Base-by-base conservation (phyloP, 2,888 invertebrate genomes). In the Falcaria lacertinaria region DNA sequence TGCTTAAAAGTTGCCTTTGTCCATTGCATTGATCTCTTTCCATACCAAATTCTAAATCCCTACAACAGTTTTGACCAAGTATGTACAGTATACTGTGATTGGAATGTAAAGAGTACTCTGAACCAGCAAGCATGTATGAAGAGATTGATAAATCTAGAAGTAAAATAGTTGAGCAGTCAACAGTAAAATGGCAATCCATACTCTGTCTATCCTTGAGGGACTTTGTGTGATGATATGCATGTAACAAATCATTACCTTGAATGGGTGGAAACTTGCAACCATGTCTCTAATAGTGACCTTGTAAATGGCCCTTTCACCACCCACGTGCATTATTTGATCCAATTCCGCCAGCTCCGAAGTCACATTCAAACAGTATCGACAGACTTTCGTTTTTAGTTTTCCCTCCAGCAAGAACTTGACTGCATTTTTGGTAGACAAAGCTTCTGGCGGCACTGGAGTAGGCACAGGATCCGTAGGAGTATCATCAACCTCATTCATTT, bases 241-340 rank as follows among this genome's bases (percentile, higher is more conserved):
- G 33, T 28, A n/a, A 33, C 7, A 2, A 22, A 1, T 1, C 50
- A 52, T 52, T 60, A 86, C 88, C 82, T 87, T 74, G 44, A 75
- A 74, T n/a, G 88, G 86, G 62, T 87, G 70, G 45, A 89, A 77
- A 54, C 74, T 74, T 1, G 84, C 80, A 1, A 88, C 64, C 67
- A 89, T 84, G 51, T 84, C 77, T 34, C 70, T 67, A 38, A 89
- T 67, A 19, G 82, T 66, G 13, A 88, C 76, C 55, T 80, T 80
- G 44, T 80, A 83, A 1, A 81, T 25, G 1, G 62, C 59, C 28
- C 70, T 73, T 39, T 68, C 64, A 17, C 74, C 71, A 7, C 70
- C 80, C 28, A 89, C 60, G 35, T 83, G 73, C 28, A 86, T 54
- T 19, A 80, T 59, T 54, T 78, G 80, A 32, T 85, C 86, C 34